Evolutionary conservation across 2,888 invertebrate genomes (phyloP), one percentile per base, ranked within the genome.

Genomic region (Andrena hattorfiana): DNA sequence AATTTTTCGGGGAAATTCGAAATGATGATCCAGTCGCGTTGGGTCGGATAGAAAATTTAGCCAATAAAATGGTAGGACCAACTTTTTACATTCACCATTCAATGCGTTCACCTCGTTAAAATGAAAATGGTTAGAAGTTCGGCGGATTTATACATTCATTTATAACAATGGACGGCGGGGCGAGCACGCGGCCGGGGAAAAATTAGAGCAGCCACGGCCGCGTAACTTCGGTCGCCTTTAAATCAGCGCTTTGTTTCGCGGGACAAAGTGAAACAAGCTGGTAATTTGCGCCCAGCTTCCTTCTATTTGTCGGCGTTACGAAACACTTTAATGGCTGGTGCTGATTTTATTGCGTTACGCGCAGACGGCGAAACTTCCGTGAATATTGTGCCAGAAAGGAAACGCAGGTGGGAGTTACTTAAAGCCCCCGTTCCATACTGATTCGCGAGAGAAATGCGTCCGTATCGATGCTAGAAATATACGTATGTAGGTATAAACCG

Each of bases 231-330:
- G 8, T 49, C 63, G 59, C 69, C 71, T 69, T 81, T 69, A 73
- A 81, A 81, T 81, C 81, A 80, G 48, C 49, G 74, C 69, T 74
- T 81, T 80, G 73, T 81, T 80, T 60, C 80, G 51, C 54, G 48
- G 30, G 51, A 80, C 81, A 80, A 81, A 81, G 80, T 66, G 74
- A 81, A 81, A 81, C 80, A 74, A 80, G 69, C 80, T 66, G 73
- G 74, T 74, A 81, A 81, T 81, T 81, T 80, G 74, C 10, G 48
- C 51, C 63, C 13, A 42, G 20, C 13, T 69, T 66, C 54, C 69
- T 49, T 80, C 69, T 51, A 74, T 81, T 81, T 74, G 74, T 81
- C 60, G 81, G 23, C 68, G 26, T 73, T 64, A 68, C 69, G 51
- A 59, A 73, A 73, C 81, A 30, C 59, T 80, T 66, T 73, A 81